Conservation (phyloP, 2,113 vertebrate species). For the Zapornia atra region DNA sequence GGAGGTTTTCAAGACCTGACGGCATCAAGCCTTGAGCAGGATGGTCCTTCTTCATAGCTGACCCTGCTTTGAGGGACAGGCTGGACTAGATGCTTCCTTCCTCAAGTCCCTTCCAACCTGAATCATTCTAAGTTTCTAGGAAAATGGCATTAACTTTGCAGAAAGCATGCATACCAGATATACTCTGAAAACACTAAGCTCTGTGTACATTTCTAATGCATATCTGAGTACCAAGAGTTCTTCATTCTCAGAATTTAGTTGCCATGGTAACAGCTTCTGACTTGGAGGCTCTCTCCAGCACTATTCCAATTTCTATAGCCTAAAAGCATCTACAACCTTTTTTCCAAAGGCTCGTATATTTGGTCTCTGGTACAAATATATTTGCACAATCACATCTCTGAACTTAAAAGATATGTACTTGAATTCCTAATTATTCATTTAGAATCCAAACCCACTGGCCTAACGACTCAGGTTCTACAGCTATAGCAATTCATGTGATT, state of each 20-base stretch:
- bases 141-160: not conserved
- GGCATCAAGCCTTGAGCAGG: not conserved
- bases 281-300: not conserved
- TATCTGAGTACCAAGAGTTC: conserved; percentile 6
- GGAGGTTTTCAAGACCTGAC: not conserved
- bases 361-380: not conserved
- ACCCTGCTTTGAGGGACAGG: not conserved
- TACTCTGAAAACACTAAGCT: not conserved
- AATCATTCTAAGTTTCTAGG: not conserved
- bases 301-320: not conserved
- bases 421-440: not conserved
- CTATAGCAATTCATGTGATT: not conserved
- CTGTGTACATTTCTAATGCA: conserved; percentile 34
- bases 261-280: conserved; percentile 49
- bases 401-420: not conserved
- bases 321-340: not conserved
- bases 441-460: not conserved
- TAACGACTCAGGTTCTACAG: not conserved
- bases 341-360: conserved; percentile 19
- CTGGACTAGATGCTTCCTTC: not conserved
- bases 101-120: not conserved
- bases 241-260: conserved; percentile 53
- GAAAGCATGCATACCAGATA: conserved; percentile 20
- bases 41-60: not conserved
- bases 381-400: not conserved